Percentiles rank a stretch among this genome's conserved stretches.
phyloP scores from a whole-genome alignment of 2,888 invertebrate genomes.

The Drosophila yooni region DNA sequence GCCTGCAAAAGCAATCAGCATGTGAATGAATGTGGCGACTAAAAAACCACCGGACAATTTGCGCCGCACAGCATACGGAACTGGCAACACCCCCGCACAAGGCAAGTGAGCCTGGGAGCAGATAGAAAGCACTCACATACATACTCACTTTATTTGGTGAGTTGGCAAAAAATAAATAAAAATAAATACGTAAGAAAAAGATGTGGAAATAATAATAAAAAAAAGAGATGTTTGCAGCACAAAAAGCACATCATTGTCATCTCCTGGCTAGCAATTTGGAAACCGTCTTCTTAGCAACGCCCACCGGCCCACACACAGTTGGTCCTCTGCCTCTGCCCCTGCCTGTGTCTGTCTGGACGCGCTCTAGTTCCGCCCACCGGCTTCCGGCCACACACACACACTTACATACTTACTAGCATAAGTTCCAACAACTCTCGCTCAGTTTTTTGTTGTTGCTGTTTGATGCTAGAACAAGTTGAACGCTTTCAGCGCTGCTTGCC shows the following conservation, averaged over 20 bases:
- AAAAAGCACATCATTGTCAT: constrained; percentile 77
- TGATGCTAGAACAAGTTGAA: constrained; percentile 45
- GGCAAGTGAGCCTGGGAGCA: constrained; percentile 1
- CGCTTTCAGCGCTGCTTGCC: constrained; percentile 36
- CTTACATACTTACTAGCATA: constrained; percentile 27
- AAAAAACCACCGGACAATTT: constrained; percentile 73
- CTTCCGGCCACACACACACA: constrained; percentile 61
- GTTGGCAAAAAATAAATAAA: constrained; percentile 61
- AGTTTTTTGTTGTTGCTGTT: constrained; percentile 61
- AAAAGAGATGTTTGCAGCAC: constrained; percentile 58
- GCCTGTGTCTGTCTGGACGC: constrained; percentile 69
- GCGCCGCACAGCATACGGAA: constrained; percentile 65
- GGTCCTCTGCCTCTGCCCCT: constrained; percentile 55
- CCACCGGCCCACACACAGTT: constrained; percentile 48
- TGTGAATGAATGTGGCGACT: constrained; percentile 33
- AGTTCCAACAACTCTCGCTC: constrained; percentile 66
- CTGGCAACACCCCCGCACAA: constrained; percentile 44
- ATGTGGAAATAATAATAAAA: constrained; percentile 63
- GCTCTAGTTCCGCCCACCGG: constrained; percentile 80
- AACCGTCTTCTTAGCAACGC: constrained; percentile 61
- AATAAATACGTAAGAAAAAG: constrained; percentile 40
- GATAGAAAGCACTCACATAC: constrained; percentile 11
- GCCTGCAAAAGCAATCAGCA: constrained; percentile 50
- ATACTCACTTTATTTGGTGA: constrained; percentile 59
- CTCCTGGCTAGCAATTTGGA: constrained; percentile 49